Evolutionary conservation across 2,113 vertebrate species (phyloP), one percentile per base, ranked within the genome.

Genomic region (Sander vitreus): DNA sequence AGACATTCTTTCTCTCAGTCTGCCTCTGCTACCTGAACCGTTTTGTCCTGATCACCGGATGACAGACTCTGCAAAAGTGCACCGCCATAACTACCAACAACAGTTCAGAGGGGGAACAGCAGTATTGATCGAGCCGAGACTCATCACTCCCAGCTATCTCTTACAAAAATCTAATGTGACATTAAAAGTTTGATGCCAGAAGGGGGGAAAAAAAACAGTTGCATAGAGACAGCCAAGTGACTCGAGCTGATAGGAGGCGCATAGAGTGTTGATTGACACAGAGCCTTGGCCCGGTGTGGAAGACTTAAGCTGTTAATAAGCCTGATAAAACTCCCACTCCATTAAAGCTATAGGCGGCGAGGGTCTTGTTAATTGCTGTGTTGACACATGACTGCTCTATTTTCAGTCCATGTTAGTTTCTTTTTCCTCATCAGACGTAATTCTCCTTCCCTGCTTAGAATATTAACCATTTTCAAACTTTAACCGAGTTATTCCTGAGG

Each of bases 321-420:
- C 86, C 92, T 95, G 93, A 94, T 92, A 95, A 93, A 95, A 95
- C 91, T 93, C 93, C 84, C 11, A 75, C 93, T 93, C 90, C 93
- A 95, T 95, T 96, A 95, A 89, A 91, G 81, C 78, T 88, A 83
- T 93, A 81, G 73, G 73, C 51, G 18, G 47, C 63, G 70, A 23
- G 83, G 81, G 78, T 50, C 67, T 87, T 93, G 82, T 93, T 96
- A 96, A 96, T 95, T 95, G 85, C 89, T 71, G 59, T 91, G 83
- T 90, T 94, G 92, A 91, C 84, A 86, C 93, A 92, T 59, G 1
- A 0, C 73, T 88, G 80, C 93, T 94, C 84, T 94, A 92, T 94
- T 93, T 90, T 92, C 91, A 91, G 88, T 80, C 70, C 53, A 89
- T 88, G 75, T 79, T 84, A 74, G 76, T 86, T 94, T 84, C 27